Conservation (phyloP, 2,888 invertebrate species). For the Pachycephus smyrnensis region DNA sequence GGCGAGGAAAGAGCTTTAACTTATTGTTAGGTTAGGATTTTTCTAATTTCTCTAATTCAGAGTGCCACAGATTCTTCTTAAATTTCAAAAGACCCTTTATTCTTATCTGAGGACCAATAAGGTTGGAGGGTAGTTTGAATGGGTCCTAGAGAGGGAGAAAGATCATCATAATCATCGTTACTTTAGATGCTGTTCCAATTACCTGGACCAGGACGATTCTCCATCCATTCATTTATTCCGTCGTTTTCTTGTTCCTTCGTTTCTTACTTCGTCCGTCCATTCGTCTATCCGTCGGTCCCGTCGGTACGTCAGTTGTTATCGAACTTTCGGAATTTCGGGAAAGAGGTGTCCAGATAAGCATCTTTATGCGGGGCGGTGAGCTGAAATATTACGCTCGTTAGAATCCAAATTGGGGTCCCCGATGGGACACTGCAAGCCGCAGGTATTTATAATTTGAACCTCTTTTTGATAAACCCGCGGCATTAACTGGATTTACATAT, state of each 20-base stretch:
- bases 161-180: neutral
- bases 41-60: neutral
- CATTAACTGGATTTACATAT: slow-evolving; percentile 57
- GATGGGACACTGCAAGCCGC: slow-evolving; percentile 36
- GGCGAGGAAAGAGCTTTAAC: neutral
- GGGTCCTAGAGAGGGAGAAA: neutral
- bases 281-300: neutral
- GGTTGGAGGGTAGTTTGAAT: neutral
- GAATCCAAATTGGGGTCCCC: slow-evolving; percentile 61
- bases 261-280: slow-evolving; percentile 1
- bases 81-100: neutral
- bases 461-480: slow-evolving; percentile 42
- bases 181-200: neutral
- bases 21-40: neutral
- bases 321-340: slow-evolving; percentile 21
- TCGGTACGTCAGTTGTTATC: slow-evolving; percentile 20
- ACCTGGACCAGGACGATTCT: neutral
- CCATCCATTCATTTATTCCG: neutral
- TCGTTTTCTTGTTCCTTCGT: neutral
- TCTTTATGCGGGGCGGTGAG: slow-evolving; percentile 48
- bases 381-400: slow-evolving; percentile 63
- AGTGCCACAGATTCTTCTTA: neutral
- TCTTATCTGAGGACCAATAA: neutral
- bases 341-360: slow-evolving; percentile 39
- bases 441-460: slow-evolving; percentile 55